A percentile compares a stretch with the other conserved stretches of the same genome.
phyloP scores from a whole-genome alignment of 1,140 invertebrate species.

The Glossosoma conforme region DNA sequence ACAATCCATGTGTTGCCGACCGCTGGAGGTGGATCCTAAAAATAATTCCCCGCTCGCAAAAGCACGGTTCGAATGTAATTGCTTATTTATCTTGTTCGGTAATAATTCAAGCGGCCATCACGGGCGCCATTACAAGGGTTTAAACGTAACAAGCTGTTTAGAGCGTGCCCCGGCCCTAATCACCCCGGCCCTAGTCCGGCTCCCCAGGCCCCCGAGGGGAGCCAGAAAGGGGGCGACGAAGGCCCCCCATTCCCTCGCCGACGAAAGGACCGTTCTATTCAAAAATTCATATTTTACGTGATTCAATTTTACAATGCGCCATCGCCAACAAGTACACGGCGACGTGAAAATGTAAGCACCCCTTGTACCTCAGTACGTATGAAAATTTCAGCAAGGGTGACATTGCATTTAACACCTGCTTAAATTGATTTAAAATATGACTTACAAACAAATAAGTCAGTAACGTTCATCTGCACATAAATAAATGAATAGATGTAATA shows the following conservation, averaged over 20 bases:
- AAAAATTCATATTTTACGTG: conserved; percentile 33
- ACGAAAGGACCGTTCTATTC: conserved; percentile 25
- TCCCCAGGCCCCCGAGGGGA: neutral
- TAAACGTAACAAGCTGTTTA: conserved; percentile 19
- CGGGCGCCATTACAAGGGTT: conserved; percentile 17
- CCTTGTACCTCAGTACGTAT: too few species aligned
- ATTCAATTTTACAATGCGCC: conserved; percentile 33
- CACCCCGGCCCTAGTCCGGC: neutral
- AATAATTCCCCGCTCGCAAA: neutral
- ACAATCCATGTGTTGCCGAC: too few species aligned
- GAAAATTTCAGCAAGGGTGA: too few species aligned
- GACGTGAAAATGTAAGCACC: conserved; percentile 7
- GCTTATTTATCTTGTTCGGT: conserved; percentile 23
- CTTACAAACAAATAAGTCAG: too few species aligned
- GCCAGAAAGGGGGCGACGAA: neutral
- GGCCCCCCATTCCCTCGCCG: neutral
- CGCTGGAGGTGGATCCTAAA: neutral
- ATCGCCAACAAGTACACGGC: conserved; percentile 22
- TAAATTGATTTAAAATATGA: too few species aligned
- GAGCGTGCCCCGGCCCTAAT: conserved; percentile 15
- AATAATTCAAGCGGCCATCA: conserved; percentile 19
- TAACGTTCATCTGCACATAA: too few species aligned
- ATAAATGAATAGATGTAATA: too few species aligned
- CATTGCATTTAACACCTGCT: too few species aligned
- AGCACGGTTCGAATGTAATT: conserved; percentile 10